Evolutionary conservation across 2,888 invertebrate species (phyloP).

Genomic region (Dioctria linearis): DNA sequence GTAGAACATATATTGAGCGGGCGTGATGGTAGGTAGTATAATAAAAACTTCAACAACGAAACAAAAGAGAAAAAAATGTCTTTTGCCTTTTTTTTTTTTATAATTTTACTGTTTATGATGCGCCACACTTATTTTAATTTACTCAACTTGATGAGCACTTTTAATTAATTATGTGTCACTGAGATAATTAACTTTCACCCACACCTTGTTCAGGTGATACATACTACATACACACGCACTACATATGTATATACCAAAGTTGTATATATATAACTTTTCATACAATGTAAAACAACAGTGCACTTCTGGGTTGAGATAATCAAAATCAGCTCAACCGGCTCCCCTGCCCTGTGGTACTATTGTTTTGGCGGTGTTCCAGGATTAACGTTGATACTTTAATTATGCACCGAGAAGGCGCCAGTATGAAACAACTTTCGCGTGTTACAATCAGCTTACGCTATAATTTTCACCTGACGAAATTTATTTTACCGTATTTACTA

Average conservation of each 20-base stretch:
- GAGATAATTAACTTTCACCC: slow-evolving; percentile 38
- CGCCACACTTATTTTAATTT: slow-evolving; percentile 9
- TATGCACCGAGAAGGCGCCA: slow-evolving; percentile 21
- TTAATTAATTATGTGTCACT: slow-evolving; percentile 32
- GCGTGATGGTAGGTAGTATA: too few relatives aligned
- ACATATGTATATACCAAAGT: not conserved
- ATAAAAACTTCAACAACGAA: too few relatives aligned
- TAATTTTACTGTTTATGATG: not conserved
- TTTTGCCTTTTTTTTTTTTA: too few relatives aligned
- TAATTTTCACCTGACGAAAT: not conserved
- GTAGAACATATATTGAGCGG: too few relatives aligned
- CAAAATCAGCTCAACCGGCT: slow-evolving; percentile 15
- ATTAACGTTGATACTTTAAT: slow-evolving; percentile 1
- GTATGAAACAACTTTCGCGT: not conserved
- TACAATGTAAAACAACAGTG: not conserved
- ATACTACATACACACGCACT: too few relatives aligned
- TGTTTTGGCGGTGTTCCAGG: not conserved
- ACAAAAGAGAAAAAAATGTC: too few relatives aligned
- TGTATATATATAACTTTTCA: slow-evolving; percentile 4
- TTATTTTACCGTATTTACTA: too few relatives aligned
- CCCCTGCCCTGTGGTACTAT: not conserved
- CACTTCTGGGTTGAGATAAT: slow-evolving; percentile 15
- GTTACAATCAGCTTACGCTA: not conserved
- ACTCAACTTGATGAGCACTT: slow-evolving; percentile 8
- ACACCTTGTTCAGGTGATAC: not conserved